Percentiles rank a stretch among this genome's conserved stretches.
Evolutionary conservation across 2,113 vertebrate genomes (phyloP).

Genomic region (Mustelus asterias): DNA sequence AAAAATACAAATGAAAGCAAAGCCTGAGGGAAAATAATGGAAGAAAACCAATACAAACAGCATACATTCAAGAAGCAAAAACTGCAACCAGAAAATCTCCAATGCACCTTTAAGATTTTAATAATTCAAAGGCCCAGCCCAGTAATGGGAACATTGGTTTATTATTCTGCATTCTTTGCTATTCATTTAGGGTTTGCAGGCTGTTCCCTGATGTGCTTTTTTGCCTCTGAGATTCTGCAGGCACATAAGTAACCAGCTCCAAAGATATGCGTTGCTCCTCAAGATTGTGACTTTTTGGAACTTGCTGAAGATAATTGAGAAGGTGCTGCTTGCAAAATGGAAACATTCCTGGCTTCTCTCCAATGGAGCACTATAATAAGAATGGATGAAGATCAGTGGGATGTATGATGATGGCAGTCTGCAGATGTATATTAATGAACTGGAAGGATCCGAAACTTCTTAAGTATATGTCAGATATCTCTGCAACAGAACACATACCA

Average conservation of each 20-base stretch:
- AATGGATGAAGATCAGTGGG: neutral
- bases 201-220: neutral
- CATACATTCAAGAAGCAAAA: neutral
- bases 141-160: neutral
- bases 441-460: neutral
- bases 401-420: neutral
- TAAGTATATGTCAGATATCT: neutral
- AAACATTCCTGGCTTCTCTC: neutral
- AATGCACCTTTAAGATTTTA: neutral
- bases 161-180: neutral
- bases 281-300: neutral
- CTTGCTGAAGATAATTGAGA: neutral
- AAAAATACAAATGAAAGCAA: neutral
- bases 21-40: neutral
- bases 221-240: neutral
- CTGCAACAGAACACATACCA: neutral
- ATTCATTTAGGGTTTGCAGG: neutral
- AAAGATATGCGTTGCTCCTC: neutral
- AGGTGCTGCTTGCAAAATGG: neutral
- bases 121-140: neutral
- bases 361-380: neutral
- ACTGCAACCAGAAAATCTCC: neutral
- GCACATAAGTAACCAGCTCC: neutral
- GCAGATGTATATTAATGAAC: neutral
- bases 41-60: neutral